Base-by-base conservation (phyloP, 2,888 invertebrate species). In the Palloptera scutellata region DNA sequence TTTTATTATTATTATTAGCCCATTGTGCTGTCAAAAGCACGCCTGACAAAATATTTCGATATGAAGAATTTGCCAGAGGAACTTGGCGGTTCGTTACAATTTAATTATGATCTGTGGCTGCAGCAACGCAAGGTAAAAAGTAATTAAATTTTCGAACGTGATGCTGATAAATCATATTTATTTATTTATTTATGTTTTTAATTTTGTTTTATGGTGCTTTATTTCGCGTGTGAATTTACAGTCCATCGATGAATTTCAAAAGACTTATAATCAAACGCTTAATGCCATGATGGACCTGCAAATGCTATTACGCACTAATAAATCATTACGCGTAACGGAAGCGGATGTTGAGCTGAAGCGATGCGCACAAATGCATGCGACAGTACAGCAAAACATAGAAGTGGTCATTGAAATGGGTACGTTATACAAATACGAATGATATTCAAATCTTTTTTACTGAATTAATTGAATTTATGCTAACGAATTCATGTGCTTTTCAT, bases 71-170 rank as follows among this genome's bases (percentile, higher is more conserved):
- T 94, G 78, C 91, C 92, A 57, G 87, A 87, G 70, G 91, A 92
- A 76, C 86, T 94, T 72, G 91, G 91, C 67, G 94, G 94, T 64
- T 88, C 87, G 67, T 88, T 91, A 81, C 85, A 87, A 68, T 93
- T 92, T 85, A 89, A 91, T 81, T 92, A 92, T 81, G 87, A 88
- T 64, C 87, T 88, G 74, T 94, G 94, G 94, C 87, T 92, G 74
- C 89, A 91, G 76, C 91, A 89, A 80, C 88, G 93, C 84, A 87
- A 91, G 87, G 94, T 93, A 86, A 86, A 87, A 82, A 72, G 45
- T n/a, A 43, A 1, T 17, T 11, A 1, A 40, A n/a, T 15, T 59
- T 55, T 55, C n/a, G 6, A 6, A 30, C 30, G 30, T 30, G 6
- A 30, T 4, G 30, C 6, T 30, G 30, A 30, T 30, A 62, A 63